Base-by-base conservation (phyloP, 2,888 invertebrate genomes). In the Eilema griseolum region DNA sequence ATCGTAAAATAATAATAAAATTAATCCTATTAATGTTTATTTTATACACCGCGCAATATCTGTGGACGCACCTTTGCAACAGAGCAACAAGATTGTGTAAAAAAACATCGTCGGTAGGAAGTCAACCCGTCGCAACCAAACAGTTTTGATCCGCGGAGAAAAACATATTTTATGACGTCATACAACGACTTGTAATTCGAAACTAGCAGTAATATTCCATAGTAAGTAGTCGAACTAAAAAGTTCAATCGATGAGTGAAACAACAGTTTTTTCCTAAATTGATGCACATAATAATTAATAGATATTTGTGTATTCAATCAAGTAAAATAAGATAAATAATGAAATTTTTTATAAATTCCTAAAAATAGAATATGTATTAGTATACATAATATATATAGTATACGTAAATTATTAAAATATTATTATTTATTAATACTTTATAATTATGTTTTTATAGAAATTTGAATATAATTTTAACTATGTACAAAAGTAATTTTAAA, bases 91-190 rank as follows among this genome's bases (percentile, higher is more conserved):
- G 95, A 95, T 94, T 94, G 94, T 95, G 94, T 94, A 94, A 94
- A 95, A 94, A 95, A 95, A 95, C 94, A 94, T 92, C 93, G 93
- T 91, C 94, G 94, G 95, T 95, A 95, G 95, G 95, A 95, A 95
- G 94, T 95, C 92, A 93, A 92, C 90, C 86, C 86, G 88, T 87
- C 79, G 85, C 88, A 88, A 86, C 85, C 77, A 75, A 88, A 82
- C 82, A 77, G 73, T 91, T 89, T 94, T 94, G 94, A 91, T 92
- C 85, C 83, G 82, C 81, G 74, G 67, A 85, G 87, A 87, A 73
- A 69, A 79, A 74, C 70, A 74, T 70, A 77, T 78, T 76, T 77
- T 74, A 76, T 79, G 78, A 80, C 74, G 73, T 80, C 80, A 80
- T 65, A 73, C 69, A 78, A 73, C 74, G 70, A 72, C 67, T 70